Conservation (phyloP, 1,140 invertebrate species). For the Drosophila baimaii region DNA sequence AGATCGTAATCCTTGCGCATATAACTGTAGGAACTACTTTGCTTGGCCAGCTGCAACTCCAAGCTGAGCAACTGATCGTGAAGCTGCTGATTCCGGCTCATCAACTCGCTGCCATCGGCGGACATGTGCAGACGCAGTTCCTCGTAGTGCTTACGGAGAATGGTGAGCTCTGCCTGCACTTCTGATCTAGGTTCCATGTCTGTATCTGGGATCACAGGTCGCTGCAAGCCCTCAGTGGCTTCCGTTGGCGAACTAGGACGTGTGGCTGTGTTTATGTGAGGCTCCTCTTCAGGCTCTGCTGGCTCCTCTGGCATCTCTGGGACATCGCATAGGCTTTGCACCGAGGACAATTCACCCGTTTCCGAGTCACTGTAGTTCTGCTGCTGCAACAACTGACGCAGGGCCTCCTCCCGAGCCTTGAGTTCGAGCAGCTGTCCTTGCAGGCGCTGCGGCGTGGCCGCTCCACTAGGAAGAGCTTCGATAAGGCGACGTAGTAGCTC, state of each 20-base stretch:
- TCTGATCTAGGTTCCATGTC: conserved; percentile 14
- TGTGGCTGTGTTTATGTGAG: conserved; percentile 58
- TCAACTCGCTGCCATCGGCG: conserved; percentile 61
- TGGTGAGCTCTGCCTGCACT: conserved; percentile 46
- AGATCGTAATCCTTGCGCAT: conserved; percentile 74
- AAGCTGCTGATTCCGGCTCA: conserved; percentile 48
- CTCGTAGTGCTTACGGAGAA: conserved; percentile 70
- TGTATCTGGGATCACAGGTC: conserved; percentile 50
- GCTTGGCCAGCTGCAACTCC: conserved; percentile 57
- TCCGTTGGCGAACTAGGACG: conserved; percentile 70
- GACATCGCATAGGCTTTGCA: conserved; percentile 73
- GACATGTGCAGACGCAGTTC: conserved; percentile 71
- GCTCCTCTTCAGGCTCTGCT: background rate
- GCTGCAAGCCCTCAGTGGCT: conserved; percentile 32
- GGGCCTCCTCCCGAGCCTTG: conserved; percentile 86
- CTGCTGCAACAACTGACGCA: conserved; percentile 84
- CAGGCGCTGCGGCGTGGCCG: conserved; percentile 85
- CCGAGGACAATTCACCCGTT: conserved; percentile 68
- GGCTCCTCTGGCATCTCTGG: conserved; percentile 60
- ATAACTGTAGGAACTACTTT: conserved; percentile 60
- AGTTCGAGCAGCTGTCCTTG: conserved; percentile 86
- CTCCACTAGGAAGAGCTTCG: conserved; percentile 84
- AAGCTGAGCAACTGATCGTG: conserved; percentile 52
- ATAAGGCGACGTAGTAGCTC: conserved; percentile 86
- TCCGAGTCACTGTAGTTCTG: conserved; percentile 56